Conservation (phyloP, 2,797 vertebrate genomes). For the Meriones psammophilus region DNA sequence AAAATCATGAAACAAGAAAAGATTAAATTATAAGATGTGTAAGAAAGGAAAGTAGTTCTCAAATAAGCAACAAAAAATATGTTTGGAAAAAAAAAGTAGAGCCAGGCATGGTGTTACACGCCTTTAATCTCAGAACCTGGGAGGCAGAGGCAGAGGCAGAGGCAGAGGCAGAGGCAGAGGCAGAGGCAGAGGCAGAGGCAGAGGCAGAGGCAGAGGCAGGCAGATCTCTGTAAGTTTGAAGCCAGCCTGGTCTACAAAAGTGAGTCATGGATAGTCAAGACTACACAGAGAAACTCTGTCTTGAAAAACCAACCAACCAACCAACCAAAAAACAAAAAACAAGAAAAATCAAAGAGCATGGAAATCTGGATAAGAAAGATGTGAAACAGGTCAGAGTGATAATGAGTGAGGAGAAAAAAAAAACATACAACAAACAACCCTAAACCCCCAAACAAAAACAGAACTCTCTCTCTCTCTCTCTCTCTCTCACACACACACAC, state of each 20-base stretch:
- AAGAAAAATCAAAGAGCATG: neutral
- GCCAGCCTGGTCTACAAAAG: neutral
- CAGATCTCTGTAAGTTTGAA: neutral
- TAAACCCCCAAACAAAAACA: no score
- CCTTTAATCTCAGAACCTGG: neutral
- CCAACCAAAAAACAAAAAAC: neutral
- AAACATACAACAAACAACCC: neutral
- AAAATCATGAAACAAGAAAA: neutral
- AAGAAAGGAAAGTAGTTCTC: neutral
- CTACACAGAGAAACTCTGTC: neutral
- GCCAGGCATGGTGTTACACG: fast-evolving
- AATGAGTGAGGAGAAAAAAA: neutral
- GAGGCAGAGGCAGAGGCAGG: no score
- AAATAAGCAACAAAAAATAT: no score
- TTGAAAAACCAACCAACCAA: neutral
- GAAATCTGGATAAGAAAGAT: neutral
- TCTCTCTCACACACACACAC: no score
- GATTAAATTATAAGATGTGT: neutral
- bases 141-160: no score
- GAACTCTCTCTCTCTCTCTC: no score
- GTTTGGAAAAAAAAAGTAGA: no score
- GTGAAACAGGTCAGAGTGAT: neutral
- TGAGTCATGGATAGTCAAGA: neutral
- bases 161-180: no score
- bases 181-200: no score